Evolutionary conservation across 64 coral and sea anemone genomes (phyloP), one percentile per base, ranked within the genome.

Genomic region (Stylophora pistillata): DNA sequence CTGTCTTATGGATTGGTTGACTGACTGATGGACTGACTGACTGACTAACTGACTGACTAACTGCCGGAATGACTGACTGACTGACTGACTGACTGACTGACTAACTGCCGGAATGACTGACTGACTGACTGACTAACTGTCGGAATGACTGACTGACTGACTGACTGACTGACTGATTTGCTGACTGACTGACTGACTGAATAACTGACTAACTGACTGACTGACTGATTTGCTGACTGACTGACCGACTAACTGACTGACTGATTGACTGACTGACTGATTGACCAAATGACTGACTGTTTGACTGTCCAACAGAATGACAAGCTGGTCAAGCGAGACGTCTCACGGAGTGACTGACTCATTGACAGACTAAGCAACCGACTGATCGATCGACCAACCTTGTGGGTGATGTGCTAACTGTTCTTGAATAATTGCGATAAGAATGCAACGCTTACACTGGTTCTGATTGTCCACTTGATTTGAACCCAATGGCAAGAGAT

Each of bases 401-500:
- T 54, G 31, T 32, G n/a, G 31, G 53, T 91, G 33, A 73, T 13
- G 7, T 47, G 37, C 37, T 47, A 47, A 7, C 37, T 47, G 37
- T 47, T 47, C 37, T 47, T 47, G 37, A 47, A 47, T 47, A 47
- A 47, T 84, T 56, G 58, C 23, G 21, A 30, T 41, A 82, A 41
- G 55, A 34, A 72, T 76, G 57, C 55, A 65, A 25, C 88, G 88
- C 91, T 88, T 76, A 93, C 91, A 88, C 32, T 88, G 55, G 34
- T 47, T 30, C 53, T 69, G 70, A 13, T 72, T 33, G 34, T 34
- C 16, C 13, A 37, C 37, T 74, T 30, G 77, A 65, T 74, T 77
- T 88, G 55, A 88, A 29, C 82, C 91, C 91, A 41, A 93, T 78
- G 10, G 58, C 78, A 25, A 88, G 56, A 88, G 91, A 88, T 26